phyloP scores from a whole-genome alignment of 2,797 vertebrate genomes.

The Enteromius treurensis region DNA sequence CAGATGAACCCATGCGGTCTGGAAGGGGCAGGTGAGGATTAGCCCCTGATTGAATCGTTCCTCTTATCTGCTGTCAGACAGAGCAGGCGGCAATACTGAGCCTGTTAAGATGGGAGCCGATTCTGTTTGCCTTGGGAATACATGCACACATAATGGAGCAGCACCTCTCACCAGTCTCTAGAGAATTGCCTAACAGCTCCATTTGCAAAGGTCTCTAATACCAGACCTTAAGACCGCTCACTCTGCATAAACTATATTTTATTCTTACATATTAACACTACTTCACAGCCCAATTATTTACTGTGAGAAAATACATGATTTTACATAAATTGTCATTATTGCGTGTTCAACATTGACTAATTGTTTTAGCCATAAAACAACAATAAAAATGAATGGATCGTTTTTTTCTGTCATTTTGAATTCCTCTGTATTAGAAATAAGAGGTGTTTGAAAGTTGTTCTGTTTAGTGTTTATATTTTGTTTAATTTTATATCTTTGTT shows the following conservation, averaged over 20 bases:
- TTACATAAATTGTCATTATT: neutral
- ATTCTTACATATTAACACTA: conserved; percentile 6
- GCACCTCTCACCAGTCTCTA: conserved; percentile 42
- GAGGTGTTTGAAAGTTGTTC: neutral
- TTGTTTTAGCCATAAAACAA: neutral
- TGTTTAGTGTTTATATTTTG: neutral
- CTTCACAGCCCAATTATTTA: neutral
- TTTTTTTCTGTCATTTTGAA: neutral
- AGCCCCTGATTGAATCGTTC: conserved; percentile 63
- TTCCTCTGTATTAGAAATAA: neutral
- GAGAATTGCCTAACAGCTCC: conserved; percentile 46
- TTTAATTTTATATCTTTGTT: neutral
- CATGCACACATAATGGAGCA: conserved; percentile 46
- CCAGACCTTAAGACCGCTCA: conserved; percentile 20
- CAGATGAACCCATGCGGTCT: conserved; percentile 50
- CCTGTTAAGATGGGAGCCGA: conserved; percentile 59
- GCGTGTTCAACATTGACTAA: neutral
- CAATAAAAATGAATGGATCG: neutral
- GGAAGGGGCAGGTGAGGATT: conserved; percentile 61
- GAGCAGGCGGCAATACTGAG: conserved; percentile 52
- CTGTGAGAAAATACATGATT: neutral
- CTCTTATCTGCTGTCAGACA: conserved; percentile 59
- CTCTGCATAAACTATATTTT: neutral
- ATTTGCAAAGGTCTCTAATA: conserved; percentile 43
- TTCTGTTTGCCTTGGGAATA: conserved; percentile 56